phyloP scores from a whole-genome alignment of 2,113 vertebrate species.

The Megaleporinus macrocephalus region DNA sequence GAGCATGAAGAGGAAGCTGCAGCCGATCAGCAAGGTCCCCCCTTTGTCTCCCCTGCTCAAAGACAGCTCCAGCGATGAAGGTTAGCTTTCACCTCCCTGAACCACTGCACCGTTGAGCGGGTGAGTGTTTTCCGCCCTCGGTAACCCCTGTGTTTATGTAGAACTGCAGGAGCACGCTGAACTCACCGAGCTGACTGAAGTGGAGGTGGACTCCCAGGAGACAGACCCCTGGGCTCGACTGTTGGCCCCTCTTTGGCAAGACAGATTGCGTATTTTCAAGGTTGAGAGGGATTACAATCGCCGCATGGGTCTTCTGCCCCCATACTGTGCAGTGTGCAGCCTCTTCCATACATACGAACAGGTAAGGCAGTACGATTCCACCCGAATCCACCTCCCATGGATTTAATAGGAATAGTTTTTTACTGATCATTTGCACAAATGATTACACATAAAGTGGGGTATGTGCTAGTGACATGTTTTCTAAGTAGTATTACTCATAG shows the following conservation, averaged over 20 bases:
- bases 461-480: no score
- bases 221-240: constrained; percentile 92
- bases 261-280: constrained; percentile 84
- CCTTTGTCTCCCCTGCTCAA: constrained; percentile 90
- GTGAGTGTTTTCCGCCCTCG: neutral
- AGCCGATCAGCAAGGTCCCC: constrained; percentile 87
- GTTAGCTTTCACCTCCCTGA: constrained; percentile 73
- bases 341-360: constrained; percentile 91
- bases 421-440: no score
- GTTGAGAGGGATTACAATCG: constrained; percentile 91
- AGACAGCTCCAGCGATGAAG: constrained; percentile 90
- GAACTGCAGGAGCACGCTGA: constrained; percentile 71
- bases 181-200: constrained; percentile 58
- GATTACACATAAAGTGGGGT: no score
- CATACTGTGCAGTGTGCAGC: constrained; percentile 92
- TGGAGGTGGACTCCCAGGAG: constrained; percentile 74
- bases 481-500: no score
- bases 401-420: no score
- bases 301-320: constrained; percentile 84
- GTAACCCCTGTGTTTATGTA: neutral
- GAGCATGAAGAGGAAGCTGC: constrained; percentile 86
- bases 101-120: constrained; percentile 46
- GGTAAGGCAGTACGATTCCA: constrained; percentile 58
- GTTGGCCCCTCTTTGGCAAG: constrained; percentile 90
- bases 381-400: neutral